Base-by-base conservation (phyloP, 1,140 invertebrate species). In the Panagrolaimus sp. region DNA sequence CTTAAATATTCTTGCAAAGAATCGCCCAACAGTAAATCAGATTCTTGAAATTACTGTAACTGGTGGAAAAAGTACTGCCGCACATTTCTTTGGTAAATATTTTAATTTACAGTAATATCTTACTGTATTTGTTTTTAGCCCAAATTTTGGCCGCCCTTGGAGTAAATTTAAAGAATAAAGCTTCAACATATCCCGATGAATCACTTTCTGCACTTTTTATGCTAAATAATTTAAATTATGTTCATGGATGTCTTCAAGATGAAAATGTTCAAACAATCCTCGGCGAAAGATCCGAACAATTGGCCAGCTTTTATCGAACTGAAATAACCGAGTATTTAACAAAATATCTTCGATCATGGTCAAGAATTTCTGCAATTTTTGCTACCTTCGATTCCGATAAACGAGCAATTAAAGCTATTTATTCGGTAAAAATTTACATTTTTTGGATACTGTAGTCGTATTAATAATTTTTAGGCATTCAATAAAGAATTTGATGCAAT, bases 401-500 rank as follows among this genome's bases (percentile, higher is more conserved):
- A 44, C 69, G 14, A 45, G 67, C 21, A 71, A 66, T 28, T 45
- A 24, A 32, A 32, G 63, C 12, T 71, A 65, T 26, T 32, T 63
- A 15, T 62, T 71, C 10, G 17, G 32, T 38, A 38, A n/a, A n/a
- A n/a, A 38, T 38, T 38, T 4, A 4, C 32, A 43, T 17, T 24
- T 14, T 69, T 21, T 1, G 17, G 12, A 43, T 12, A 17, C 15
- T 43, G 6, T 63, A n/a, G 32, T 17, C 67, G n/a, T n/a, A n/a
- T n/a, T 28, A 32, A 52, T 71, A 62, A 66, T 24, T 38, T 74
- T 26, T 32, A 79, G 77, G 65, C 52, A 10, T 77, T 77, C 64
- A 77, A 80, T 58, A 64, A 64, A n/a, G 75, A 77, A 43, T 79
- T 77, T 52, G 75, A 77, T n/a, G 24, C 52, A 24, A 58, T 77